These are phyloP conservation scores for Nomia melanderi DNA, from an alignment of 1,140 invertebrate genomes.

Conservation along the genomic window DNA sequence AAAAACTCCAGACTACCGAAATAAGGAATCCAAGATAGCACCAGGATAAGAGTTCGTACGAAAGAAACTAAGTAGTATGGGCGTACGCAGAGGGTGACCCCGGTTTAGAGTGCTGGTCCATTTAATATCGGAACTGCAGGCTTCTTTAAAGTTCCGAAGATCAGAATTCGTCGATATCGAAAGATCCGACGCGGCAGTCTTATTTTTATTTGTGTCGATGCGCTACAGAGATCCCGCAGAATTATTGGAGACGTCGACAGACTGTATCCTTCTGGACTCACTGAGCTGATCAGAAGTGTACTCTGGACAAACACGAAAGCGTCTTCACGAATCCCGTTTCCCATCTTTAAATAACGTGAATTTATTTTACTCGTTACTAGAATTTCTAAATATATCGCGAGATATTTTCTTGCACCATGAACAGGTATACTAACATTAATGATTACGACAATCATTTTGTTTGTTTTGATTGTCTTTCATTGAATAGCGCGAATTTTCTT, in stretches of 20 bases:
- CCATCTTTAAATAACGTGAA: background rate
- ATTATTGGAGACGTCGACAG: background rate
- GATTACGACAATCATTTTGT: too few relatives aligned
- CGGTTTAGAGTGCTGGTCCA: background rate
- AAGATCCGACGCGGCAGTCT: background rate
- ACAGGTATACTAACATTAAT: too few relatives aligned
- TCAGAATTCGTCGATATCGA: conserved; percentile 23
- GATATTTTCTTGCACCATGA: too few relatives aligned
- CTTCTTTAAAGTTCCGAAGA: conserved; percentile 10
- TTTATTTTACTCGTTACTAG: too few relatives aligned
- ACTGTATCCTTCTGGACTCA: too few relatives aligned
- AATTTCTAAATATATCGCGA: too few relatives aligned
- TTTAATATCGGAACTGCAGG: background rate
- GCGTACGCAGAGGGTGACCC: background rate
- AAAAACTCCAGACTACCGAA: conserved; percentile 12
- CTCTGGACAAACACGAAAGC: background rate
- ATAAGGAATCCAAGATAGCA: background rate
- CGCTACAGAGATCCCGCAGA: conserved; percentile 26
- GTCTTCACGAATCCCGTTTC: background rate
- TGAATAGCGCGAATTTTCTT: too few relatives aligned
- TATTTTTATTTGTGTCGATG: conserved; percentile 1
- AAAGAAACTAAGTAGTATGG: background rate
- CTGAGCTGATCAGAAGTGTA: background rate
- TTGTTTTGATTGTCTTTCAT: too few relatives aligned
- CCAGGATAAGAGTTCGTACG: background rate